These are phyloP conservation scores for Gymnosoma rotundatum DNA, from an alignment of 2,888 invertebrate species.

Conservation along the genomic window DNA sequence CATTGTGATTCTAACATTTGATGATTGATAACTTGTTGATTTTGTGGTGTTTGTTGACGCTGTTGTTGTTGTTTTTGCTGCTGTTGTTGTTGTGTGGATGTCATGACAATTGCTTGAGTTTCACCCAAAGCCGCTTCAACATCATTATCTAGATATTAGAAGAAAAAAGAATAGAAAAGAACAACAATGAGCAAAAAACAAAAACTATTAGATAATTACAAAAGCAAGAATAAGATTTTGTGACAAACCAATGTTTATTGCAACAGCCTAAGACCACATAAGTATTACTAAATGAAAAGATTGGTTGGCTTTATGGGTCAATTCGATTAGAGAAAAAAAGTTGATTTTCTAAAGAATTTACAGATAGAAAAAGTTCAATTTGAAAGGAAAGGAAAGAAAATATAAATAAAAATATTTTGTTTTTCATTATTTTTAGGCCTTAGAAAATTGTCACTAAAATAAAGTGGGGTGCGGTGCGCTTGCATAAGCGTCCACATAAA, in stretches of 20 bases:
- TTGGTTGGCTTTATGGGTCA: constrained; percentile 53
- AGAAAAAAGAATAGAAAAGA: constrained; percentile 14
- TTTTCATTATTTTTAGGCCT: too few species aligned
- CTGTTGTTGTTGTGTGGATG: constrained; percentile 75
- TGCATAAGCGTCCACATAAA: too few species aligned
- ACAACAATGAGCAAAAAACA: constrained; percentile 32
- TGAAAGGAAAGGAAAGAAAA: constrained; percentile 2
- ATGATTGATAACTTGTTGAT: constrained; percentile 75
- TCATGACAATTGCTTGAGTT: constrained; percentile 78
- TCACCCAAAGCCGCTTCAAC: constrained; percentile 78
- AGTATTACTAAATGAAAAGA: constrained; percentile 15
- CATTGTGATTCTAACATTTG: constrained; percentile 82
- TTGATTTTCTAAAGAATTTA: constrained; percentile 13
- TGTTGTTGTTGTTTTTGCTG: constrained; percentile 72
- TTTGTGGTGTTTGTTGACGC: constrained; percentile 72
- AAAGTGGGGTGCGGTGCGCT: too few species aligned
- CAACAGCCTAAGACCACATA: constrained; percentile 6
- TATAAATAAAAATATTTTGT: neutral
- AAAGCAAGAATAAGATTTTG: constrained; percentile 34
- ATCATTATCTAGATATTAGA: constrained; percentile 76
- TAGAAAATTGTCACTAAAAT: too few species aligned
- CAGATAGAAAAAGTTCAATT: neutral
- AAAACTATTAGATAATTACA: constrained; percentile 58
- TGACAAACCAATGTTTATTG: constrained; percentile 38
- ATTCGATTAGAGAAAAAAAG: constrained; percentile 50